Conservation (phyloP, 2,113 vertebrate genomes). For the Cryptomyrus ogoouensis region DNA sequence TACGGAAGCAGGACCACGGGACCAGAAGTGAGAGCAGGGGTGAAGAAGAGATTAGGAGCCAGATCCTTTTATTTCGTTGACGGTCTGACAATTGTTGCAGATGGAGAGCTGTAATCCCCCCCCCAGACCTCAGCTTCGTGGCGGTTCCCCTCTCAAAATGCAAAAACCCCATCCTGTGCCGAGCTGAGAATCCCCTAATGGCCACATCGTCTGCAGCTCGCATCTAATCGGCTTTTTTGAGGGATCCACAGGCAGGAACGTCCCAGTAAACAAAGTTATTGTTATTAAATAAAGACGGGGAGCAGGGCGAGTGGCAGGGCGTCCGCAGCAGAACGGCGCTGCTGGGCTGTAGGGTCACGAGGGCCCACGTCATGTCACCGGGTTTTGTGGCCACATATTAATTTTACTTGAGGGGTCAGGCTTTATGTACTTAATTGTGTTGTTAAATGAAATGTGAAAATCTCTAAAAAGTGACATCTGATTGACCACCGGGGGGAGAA, state of each 20-base stretch:
- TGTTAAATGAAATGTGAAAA: slow-evolving; percentile 18
- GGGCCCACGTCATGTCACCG: not conserved
- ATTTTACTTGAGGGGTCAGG: not conserved
- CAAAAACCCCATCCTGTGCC: not conserved
- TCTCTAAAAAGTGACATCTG: not conserved
- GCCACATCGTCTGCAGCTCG: not conserved
- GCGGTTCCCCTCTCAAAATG: not conserved
- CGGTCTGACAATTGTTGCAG: not conserved
- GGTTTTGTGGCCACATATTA: not conserved
- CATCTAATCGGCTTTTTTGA: slow-evolving; percentile 5
- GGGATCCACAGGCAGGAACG: not conserved
- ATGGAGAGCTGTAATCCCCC: not conserved
- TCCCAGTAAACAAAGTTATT: not conserved
- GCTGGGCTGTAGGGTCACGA: not conserved
- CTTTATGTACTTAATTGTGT: not conserved
- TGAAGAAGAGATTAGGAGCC: not conserved
- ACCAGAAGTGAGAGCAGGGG: not conserved
- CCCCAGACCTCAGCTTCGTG: not conserved
- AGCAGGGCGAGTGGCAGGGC: not conserved
- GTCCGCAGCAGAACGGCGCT: not conserved
- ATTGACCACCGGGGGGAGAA: not conserved
- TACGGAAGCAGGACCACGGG: not conserved
- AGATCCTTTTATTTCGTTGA: not conserved
- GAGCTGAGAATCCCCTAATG: not conserved
- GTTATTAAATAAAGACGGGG: slow-evolving; percentile 3